Evolutionary conservation across 2,113 vertebrate genomes (phyloP).

Genomic region (Symphodus melops): DNA sequence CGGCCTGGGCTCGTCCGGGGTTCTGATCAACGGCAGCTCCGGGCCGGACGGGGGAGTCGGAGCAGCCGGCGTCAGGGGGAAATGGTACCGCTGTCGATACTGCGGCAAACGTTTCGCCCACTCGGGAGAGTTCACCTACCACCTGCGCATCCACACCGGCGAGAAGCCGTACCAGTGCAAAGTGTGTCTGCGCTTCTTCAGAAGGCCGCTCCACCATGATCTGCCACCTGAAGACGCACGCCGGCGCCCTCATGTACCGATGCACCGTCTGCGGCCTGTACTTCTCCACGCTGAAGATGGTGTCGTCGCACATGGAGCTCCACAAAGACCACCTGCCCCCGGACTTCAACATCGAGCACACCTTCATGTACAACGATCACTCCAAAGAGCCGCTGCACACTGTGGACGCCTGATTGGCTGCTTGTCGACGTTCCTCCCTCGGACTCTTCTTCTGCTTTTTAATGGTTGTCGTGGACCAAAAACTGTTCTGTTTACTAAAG

Average conservation of each 20-base stretch:
- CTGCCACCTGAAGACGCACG: constrained; percentile 98
- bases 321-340: constrained; percentile 94
- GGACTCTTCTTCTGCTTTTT: neutral
- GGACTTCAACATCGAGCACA: constrained; percentile 97
- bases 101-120: constrained; percentile 96
- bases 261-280: constrained; percentile 95
- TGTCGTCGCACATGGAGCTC: constrained; percentile 95
- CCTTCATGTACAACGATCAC: constrained; percentile 99
- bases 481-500: constrained; percentile 7
- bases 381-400: constrained; percentile 92
- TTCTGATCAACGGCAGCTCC: constrained; percentile 57
- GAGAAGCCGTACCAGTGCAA: constrained; percentile 99
- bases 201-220: constrained; percentile 97
- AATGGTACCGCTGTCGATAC: constrained; percentile 95
- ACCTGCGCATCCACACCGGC: constrained; percentile 95
- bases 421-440: neutral
- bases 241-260: constrained; percentile 97
- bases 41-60: constrained; percentile 56
- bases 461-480: constrained; percentile 52
- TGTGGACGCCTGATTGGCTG: constrained; percentile 85
- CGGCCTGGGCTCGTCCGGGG: constrained; percentile 57
- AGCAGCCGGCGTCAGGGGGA: constrained; percentile 83
- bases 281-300: constrained; percentile 97
- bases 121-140: constrained; percentile 98
- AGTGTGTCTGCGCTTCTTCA: constrained; percentile 96